These are phyloP conservation scores for Coleophora flavipennella DNA, from an alignment of 2,888 invertebrate species.

Conservation along the genomic window DNA sequence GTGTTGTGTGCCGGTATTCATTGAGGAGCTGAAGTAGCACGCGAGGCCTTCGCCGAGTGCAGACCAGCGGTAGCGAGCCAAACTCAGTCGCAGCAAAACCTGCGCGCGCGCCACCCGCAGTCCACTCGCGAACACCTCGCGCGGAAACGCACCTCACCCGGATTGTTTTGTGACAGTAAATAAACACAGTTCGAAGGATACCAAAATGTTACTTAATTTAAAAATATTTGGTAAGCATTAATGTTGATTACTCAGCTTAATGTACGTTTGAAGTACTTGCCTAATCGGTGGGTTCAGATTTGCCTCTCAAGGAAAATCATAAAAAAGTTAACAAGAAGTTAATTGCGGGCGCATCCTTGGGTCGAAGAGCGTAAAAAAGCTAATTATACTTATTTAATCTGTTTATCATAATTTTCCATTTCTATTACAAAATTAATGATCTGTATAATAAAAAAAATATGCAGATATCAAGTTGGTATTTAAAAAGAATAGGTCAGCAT, in stretches of 20 bases:
- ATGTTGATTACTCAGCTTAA: conserved; percentile 1
- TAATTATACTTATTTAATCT: too few species aligned
- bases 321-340: background rate
- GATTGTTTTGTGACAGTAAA: conserved; percentile 30
- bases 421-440: too few species aligned
- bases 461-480: too few species aligned
- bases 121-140: conserved; percentile 9
- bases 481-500: too few species aligned
- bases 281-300: background rate
- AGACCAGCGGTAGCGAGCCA: conserved; percentile 27
- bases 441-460: too few species aligned
- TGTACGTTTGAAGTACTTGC: background rate
- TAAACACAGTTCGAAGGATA: conserved; percentile 13
- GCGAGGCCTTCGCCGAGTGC: conserved; percentile 36
- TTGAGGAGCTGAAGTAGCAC: conserved; percentile 33
- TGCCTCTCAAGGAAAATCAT: background rate
- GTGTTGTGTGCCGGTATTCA: too few species aligned
- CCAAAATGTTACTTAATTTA: conserved; percentile 53
- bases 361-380: conserved; percentile 2
- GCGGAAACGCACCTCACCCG: conserved; percentile 17
- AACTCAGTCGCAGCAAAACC: conserved; percentile 46
- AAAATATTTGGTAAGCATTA: conserved; percentile 51
- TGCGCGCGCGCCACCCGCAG: conserved; percentile 51
- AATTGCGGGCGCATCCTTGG: conserved; percentile 11
- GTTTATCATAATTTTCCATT: too few species aligned